A percentile compares a stretch with the other conserved stretches of the same genome.
phyloP scores from a whole-genome alignment of 2,113 vertebrate species.

The Upupa epops region DNA sequence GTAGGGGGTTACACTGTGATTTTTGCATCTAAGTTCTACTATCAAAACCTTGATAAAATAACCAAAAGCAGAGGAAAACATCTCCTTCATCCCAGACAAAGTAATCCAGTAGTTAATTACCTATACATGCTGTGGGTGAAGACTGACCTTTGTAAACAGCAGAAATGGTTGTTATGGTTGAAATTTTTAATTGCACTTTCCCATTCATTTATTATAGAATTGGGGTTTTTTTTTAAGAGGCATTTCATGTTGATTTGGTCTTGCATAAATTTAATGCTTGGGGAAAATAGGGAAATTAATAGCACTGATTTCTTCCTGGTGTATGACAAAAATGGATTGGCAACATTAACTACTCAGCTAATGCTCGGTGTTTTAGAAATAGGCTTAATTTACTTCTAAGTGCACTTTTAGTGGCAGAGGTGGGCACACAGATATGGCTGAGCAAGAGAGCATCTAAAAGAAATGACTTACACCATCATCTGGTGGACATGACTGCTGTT shows the following conservation, averaged over 20 bases:
- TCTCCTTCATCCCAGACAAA: background rate
- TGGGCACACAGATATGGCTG: background rate
- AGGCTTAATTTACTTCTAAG: background rate
- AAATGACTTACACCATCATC: background rate
- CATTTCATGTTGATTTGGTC: slow-evolving; percentile 21
- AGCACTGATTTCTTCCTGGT: slow-evolving; percentile 30
- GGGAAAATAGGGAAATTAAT: slow-evolving; percentile 25
- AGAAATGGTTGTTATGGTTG: background rate
- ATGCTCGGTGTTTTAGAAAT: background rate
- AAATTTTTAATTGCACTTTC: background rate
- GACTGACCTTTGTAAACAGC: background rate
- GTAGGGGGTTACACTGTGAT: background rate
- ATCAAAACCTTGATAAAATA: background rate
- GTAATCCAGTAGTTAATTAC: background rate
- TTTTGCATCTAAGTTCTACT: background rate
- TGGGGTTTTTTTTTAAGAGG: background rate
- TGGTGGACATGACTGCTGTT: background rate
- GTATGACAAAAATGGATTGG: background rate
- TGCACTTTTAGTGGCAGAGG: background rate
- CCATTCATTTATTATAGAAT: background rate
- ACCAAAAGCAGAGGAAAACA: background rate
- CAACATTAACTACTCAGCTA: slow-evolving; percentile 13
- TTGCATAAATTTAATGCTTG: background rate
- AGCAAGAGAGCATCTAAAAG: background rate
- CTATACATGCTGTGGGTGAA: background rate